Evolutionary conservation across 2,797 vertebrate genomes (phyloP).

Genomic region (Oreochromis grahami): DNA sequence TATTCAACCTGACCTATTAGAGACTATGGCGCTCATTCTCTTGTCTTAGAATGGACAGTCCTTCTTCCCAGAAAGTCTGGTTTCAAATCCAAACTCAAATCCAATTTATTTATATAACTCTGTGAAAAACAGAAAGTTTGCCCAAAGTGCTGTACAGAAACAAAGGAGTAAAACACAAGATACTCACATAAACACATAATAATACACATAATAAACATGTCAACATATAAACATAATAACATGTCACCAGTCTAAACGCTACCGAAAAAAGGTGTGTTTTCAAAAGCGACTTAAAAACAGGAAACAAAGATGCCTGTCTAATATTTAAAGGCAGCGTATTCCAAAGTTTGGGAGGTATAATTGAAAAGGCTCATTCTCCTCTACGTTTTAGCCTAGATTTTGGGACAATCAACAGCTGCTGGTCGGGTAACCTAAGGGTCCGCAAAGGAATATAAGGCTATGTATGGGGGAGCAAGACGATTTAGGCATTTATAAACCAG

Average conservation of each 20-base stretch:
- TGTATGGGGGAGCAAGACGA: rapidly evolving
- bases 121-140: neutral
- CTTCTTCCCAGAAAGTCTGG: neutral
- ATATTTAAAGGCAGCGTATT: neutral
- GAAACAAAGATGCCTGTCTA: neutral
- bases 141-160: neutral
- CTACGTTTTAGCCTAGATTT: rapidly evolving
- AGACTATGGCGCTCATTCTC: neutral
- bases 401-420: neutral
- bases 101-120: neutral
- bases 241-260: rapidly evolving
- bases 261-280: neutral
- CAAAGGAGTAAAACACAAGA: neutral
- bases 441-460: neutral
- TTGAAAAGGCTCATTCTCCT: neutral
- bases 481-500: neutral
- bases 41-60: neutral
- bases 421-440: neutral
- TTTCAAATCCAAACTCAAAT: neutral
- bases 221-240: neutral
- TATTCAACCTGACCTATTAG: neutral
- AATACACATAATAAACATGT: neutral
- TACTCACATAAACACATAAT: neutral
- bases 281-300: neutral
- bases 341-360: neutral